A percentile compares a stretch with the other conserved stretches of the same genome.
These are phyloP conservation scores for Amphiduros pacificus DNA, from an alignment of 2,888 invertebrate species.

Conservation along the genomic window DNA sequence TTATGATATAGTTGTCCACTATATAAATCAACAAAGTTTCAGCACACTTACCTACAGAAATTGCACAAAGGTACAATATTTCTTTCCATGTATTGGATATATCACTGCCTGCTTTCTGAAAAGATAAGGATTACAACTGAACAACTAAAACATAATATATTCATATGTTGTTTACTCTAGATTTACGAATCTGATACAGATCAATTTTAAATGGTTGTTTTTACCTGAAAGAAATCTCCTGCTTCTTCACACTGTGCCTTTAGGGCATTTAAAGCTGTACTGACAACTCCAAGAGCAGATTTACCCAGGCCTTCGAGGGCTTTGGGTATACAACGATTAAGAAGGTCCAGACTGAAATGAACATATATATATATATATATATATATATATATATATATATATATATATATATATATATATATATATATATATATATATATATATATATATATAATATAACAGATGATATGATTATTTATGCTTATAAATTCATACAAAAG, in stretches of 20 bases:
- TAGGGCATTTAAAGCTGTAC: background rate
- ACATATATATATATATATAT: background rate
- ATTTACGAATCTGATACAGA: no score
- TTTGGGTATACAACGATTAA: constrained; percentile 12
- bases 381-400: background rate
- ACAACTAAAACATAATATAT: background rate
- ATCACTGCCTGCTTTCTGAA: constrained; percentile 68
- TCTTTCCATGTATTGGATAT: constrained; percentile 67
- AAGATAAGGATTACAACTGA: constrained; percentile 37
- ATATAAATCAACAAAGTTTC: no score
- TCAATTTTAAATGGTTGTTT: no score
- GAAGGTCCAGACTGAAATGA: constrained; percentile 7
- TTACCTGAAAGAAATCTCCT: constrained; percentile 48
- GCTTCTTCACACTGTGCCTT: background rate
- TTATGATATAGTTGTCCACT: no score
- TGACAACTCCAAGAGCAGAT: constrained; percentile 5
- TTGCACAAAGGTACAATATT: constrained; percentile 66
- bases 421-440: no score
- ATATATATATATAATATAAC: no score
- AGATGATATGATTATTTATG: no score
- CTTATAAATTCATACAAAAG: no score
- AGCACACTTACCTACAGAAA: constrained; percentile 63
- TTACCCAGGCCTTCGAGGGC: background rate
- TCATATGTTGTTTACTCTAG: no score
- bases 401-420: no score